Evolutionary conservation across 2,797 vertebrate genomes (phyloP).

Genomic region (Rallus crepitans): DNA sequence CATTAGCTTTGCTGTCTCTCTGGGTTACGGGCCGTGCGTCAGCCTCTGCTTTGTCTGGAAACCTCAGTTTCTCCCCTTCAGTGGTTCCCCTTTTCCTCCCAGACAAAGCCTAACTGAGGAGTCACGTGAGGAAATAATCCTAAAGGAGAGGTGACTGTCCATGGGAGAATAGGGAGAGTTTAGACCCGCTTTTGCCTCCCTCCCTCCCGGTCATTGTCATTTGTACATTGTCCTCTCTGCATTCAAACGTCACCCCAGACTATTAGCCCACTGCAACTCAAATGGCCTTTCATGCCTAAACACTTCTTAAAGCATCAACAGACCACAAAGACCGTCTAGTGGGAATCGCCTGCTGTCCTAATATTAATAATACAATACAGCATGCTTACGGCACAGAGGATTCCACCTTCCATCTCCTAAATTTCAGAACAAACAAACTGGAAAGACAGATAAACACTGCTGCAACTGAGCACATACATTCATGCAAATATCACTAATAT

Average conservation of each 20-base stretch:
- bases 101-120: constrained; percentile 70
- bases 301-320: constrained; percentile 74
- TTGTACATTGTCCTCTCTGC: constrained; percentile 74
- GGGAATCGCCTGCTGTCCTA: constrained; percentile 74
- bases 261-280: constrained; percentile 75
- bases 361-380: constrained; percentile 83
- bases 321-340: constrained; percentile 78
- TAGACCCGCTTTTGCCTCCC: constrained; percentile 60
- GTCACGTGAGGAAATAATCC: constrained; percentile 68
- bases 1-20: constrained; percentile 61
- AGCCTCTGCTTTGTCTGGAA: constrained; percentile 68
- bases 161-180: constrained; percentile 59
- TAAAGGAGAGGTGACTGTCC: constrained; percentile 59
- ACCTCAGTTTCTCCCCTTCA: constrained; percentile 63
- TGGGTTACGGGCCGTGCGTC: constrained; percentile 49
- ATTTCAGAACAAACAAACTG: constrained; percentile 55
- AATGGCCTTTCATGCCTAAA: constrained; percentile 78
- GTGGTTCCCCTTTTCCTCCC: constrained; percentile 55
- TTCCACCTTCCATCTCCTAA: constrained; percentile 64
- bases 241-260: constrained; percentile 80
- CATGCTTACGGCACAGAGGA: constrained; percentile 51
- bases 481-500: constrained; percentile 15
- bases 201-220: constrained; percentile 74
- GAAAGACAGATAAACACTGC: constrained; percentile 14
- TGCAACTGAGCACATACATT: constrained; percentile 12